Conservation (phyloP, 2,113 vertebrate genomes). For the Opisthocomus hoazin region DNA sequence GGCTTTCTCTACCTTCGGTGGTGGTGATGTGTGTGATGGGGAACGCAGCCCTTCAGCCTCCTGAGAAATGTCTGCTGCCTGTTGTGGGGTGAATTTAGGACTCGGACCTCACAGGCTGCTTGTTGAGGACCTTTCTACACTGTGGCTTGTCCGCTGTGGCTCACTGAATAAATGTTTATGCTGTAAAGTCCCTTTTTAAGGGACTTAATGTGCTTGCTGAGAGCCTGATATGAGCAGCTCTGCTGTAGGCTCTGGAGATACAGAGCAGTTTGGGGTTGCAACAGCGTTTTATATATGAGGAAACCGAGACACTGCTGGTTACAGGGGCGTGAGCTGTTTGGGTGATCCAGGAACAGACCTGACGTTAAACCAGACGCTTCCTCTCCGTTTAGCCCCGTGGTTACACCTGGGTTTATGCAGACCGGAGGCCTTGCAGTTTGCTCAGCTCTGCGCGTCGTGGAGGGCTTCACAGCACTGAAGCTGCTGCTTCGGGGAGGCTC, state of each 20-base stretch:
- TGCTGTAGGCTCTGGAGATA: neutral
- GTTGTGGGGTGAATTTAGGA: neutral
- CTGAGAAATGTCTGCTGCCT: neutral
- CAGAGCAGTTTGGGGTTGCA: neutral
- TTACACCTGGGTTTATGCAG: neutral
- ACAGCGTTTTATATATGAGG: rapidly evolving
- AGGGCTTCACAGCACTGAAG: neutral
- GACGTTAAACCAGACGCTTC: neutral
- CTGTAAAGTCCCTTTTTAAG: neutral
- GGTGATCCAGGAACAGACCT: neutral
- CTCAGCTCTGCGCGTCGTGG: too few species aligned
- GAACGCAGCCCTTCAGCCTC: neutral
- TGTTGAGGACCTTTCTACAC: neutral
- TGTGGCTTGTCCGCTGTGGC: rapidly evolving
- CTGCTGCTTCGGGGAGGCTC: neutral
- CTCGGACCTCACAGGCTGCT: neutral
- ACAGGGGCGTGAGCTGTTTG: neutral
- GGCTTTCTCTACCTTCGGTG: neutral
- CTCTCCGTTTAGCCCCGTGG: neutral
- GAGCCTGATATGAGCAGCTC: neutral
- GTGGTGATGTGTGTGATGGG: neutral
- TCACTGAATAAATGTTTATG: neutral
- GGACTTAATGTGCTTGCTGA: neutral
- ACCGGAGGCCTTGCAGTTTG: neutral
- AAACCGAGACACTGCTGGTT: neutral